A percentile compares a stretch with the other conserved stretches of the same genome.
These are phyloP conservation scores for Poeciliopsis retropinna DNA, from an alignment of 2,113 vertebrate genomes.

Conservation along the genomic window DNA sequence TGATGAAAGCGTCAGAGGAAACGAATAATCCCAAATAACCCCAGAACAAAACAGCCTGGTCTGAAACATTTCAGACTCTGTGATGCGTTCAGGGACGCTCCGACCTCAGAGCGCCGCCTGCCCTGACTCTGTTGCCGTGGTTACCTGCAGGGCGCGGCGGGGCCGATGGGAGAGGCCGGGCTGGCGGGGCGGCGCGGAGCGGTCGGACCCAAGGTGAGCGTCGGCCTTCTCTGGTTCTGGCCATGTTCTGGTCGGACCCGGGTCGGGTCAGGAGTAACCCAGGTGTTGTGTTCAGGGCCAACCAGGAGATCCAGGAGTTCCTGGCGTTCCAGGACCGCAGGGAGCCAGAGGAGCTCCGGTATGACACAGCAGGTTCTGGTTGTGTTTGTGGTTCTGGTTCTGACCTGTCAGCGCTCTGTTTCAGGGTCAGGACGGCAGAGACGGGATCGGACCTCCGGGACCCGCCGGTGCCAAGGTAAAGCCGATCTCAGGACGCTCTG, in stretches of 20 bases:
- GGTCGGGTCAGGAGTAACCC: too few relatives aligned
- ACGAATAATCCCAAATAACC: too few relatives aligned
- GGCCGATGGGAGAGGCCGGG: constrained; percentile 62
- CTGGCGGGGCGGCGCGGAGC: constrained; percentile 74
- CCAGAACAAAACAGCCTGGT: too few relatives aligned
- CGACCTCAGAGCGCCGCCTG: neutral
- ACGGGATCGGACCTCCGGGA: constrained; percentile 55
- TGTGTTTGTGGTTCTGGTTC: neutral
- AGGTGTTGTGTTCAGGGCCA: constrained; percentile 76
- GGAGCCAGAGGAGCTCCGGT: constrained; percentile 84
- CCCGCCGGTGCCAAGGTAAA: constrained; percentile 47
- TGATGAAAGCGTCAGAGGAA: too few relatives aligned
- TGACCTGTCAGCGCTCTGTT: neutral
- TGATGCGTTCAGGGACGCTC: constrained; percentile 1
- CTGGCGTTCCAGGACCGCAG: constrained; percentile 71
- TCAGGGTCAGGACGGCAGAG: constrained; percentile 66
- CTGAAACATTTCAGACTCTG: too few relatives aligned
- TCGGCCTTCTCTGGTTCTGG: neutral
- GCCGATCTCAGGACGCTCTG: neutral
- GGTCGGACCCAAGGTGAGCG: constrained; percentile 83
- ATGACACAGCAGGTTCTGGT: constrained; percentile 27
- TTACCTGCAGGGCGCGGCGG: constrained; percentile 70
- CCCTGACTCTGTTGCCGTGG: neutral
- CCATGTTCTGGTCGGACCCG: too few relatives aligned
- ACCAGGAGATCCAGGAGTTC: constrained; percentile 76